Evolutionary conservation across 2,113 vertebrate genomes (phyloP), one percentile per base, ranked within the genome.

Genomic region (Coptodon rendalli): DNA sequence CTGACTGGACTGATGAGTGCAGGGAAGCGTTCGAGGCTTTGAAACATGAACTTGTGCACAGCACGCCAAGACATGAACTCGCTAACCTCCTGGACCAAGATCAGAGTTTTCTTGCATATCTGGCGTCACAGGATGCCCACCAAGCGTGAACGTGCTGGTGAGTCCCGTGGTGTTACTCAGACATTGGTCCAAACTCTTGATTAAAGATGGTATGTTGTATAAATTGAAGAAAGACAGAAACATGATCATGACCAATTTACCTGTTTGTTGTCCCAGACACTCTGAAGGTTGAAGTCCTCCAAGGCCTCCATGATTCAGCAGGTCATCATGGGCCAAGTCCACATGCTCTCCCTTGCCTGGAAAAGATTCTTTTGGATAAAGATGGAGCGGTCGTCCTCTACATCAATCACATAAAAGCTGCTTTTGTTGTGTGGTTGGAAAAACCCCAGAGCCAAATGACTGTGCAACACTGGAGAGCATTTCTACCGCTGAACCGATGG

Each of bases 331-430:
- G 85, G 85, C 2, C 88, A 80, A 7, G 63, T 57, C 2, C 50
- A 40, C 19, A 89, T 57, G 5, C 90, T 91, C 1, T 79, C 80
- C 14, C 71, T 91, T 1, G 24, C 73, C 27, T 57, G 80, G 24
- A 54, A 93, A 29, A 84, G 86, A 6, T 90, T 88, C 7, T 91
- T 89, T 40, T 92, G 80, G 87, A 43, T 13, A 7, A 76, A 66
- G 0, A 89, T 89, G 80, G 90, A 91, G 7, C 1, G 6, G 4
- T 82, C 89, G 12, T 43, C 40, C 40, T 43, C 27, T 57, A 87
- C 4, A 61, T 61, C 19, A 68, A 80, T 2, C 52, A 89, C 43
- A 61, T 89, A 9, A 80, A n/a, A 22, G 8, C 9, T 80, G 78
- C 3, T 54, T 80, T 56, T 19, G 54, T 6, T 91, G 82, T 76